Evolutionary conservation across 2,113 vertebrate species (phyloP).

Genomic region (Pluvianellus socialis): DNA sequence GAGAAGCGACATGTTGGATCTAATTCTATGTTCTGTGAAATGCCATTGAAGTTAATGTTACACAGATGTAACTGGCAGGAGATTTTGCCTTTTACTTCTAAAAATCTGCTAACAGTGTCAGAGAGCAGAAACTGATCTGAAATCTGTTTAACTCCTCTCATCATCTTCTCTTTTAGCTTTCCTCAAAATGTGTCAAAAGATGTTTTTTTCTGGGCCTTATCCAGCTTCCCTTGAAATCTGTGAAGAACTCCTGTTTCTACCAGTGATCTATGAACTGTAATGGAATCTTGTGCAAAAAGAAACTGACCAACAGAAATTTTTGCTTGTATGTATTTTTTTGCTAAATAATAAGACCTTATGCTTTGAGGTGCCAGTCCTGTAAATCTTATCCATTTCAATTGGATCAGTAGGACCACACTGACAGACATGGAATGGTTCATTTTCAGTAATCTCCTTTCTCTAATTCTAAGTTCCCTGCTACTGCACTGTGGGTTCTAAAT

Average conservation of each 20-base stretch:
- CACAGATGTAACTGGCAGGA: neutral
- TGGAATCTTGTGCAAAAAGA: neutral
- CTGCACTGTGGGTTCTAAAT: neutral
- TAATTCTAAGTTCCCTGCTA: constrained; percentile 30
- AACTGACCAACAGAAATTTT: neutral
- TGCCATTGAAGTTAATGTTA: neutral
- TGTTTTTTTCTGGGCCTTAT: neutral
- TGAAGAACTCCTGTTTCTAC: neutral
- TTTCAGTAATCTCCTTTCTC: constrained; percentile 25
- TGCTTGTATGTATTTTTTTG: neutral
- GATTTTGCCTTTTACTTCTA: neutral
- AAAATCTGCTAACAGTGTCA: neutral
- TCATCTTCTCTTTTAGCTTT: neutral
- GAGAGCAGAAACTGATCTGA: neutral
- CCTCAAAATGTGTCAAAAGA: neutral
- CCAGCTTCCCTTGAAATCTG: neutral
- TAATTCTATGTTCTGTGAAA: constrained; percentile 5
- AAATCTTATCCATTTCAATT: constrained; percentile 25
- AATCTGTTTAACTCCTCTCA: neutral
- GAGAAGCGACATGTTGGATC: neutral
- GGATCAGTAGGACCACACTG: constrained; percentile 13
- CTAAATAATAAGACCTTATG: neutral
- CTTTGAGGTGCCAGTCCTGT: neutral
- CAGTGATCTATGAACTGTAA: neutral
- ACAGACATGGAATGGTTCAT: neutral